Conservation (phyloP, 2,888 invertebrate species). For the Lasioglossum calceatum region DNA sequence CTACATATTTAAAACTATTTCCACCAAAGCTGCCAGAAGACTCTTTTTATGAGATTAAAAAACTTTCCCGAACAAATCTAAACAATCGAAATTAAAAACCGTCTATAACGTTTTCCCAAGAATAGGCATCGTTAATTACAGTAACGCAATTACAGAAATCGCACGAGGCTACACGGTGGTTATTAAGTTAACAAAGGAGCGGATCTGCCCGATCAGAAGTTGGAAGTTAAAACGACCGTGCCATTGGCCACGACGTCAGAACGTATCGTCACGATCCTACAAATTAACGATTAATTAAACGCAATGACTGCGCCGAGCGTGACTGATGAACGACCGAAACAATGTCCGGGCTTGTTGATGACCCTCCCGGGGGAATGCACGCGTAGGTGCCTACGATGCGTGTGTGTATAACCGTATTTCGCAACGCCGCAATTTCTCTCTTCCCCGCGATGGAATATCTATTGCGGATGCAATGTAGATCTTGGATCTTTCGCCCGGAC, state of each 20-base stretch:
- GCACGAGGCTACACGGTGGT: neutral
- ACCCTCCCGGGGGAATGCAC: slow-evolving; percentile 57
- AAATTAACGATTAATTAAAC: slow-evolving; percentile 81
- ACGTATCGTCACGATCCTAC: slow-evolving; percentile 33
- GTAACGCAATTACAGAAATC: neutral
- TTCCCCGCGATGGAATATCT: slow-evolving; percentile 13
- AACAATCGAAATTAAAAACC: neutral
- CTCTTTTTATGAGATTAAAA: no score
- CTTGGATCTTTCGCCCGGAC: neutral
- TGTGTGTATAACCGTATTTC: slow-evolving; percentile 9
- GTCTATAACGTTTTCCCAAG: neutral
- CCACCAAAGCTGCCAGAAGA: no score
- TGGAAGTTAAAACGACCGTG: slow-evolving; percentile 1
- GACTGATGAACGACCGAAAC: slow-evolving; percentile 79
- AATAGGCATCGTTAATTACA: neutral
- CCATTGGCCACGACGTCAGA: slow-evolving; percentile 47
- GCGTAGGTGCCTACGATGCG: slow-evolving; percentile 43
- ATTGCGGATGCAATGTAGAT: slow-evolving; percentile 4
- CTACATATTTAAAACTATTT: neutral
- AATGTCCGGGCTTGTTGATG: slow-evolving; percentile 74
- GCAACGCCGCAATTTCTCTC: slow-evolving; percentile 11
- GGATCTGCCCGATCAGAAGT: neutral
- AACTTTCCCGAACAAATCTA: neutral
- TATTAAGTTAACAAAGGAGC: slow-evolving; percentile 7
- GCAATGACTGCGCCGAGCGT: slow-evolving; percentile 77